Evolutionary conservation across 2,797 vertebrate species (phyloP), one percentile per base, ranked within the genome.

Genomic region (Malacoraja senta): DNA sequence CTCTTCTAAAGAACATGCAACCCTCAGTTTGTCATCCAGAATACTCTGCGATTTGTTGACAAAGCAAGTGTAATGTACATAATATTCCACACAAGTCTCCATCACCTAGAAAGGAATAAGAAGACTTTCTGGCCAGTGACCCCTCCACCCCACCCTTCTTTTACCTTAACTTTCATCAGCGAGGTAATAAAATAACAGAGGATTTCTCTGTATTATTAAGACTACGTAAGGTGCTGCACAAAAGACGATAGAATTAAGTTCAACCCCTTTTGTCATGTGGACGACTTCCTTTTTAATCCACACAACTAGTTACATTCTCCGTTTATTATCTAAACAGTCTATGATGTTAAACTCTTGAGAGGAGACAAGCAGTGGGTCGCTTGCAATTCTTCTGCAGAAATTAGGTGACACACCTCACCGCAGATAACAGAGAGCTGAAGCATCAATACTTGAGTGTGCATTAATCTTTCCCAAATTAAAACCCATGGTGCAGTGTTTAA

Each of bases 401-500:
- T 97, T 96, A 96, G 95, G 96, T 97, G 98, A 98, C 98, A 97
- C 97, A 97, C 97, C 97, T 98, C 97, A 95, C 95, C 95, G 94
- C 94, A 96, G 97, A 98, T 98, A 98, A 97, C 97, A 96, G 96
- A 97, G 97, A 96, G 96, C 95, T 96, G 96, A 95, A 97, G 97
- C 97, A 96, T 97, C 98, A 96, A 97, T 96, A 96, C 96, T 96
- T 94, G 95, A 96, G 96, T 97, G 97, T 95, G 96, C 98, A 99
- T 99, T 98, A 98, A 99, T 99, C 98, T 99, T 98, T 97, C 97
- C 97, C 97, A 98, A 99, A 99, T 99, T 99, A 99, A 99, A 99
- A 99, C 97, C 97, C 96, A 97, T 96, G 96, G 97, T 94, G 77
- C 95, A 94, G 96, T 96, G 93, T 97, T 98, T 98, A 98, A 97